These are phyloP conservation scores for Beris morrisii DNA, from an alignment of 2,888 invertebrate genomes.

Conservation along the genomic window DNA sequence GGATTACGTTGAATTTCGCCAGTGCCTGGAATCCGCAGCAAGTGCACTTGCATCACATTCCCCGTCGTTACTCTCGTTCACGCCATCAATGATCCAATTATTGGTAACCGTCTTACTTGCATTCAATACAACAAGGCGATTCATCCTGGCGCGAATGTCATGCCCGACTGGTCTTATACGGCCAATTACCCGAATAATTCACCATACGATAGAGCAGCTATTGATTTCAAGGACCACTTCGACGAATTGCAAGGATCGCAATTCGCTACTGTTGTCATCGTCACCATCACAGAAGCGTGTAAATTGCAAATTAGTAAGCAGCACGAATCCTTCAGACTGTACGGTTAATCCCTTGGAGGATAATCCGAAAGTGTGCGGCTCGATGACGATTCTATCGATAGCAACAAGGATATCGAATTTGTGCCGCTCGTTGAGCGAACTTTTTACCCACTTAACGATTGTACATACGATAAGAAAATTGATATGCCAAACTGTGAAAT, in stretches of 20 bases:
- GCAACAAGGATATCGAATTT: background rate
- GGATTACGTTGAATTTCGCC: conserved; percentile 75
- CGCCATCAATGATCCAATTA: conserved; percentile 25
- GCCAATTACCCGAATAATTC: conserved; percentile 19
- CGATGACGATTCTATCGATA: background rate
- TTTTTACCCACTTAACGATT: background rate
- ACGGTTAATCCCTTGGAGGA: background rate
- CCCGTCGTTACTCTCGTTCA: conserved; percentile 8
- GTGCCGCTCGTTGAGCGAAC: background rate
- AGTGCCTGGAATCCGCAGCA: conserved; percentile 79
- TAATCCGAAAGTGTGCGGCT: background rate
- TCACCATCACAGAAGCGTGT: conserved; percentile 9
- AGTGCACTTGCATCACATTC: conserved; percentile 70
- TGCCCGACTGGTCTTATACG: background rate
- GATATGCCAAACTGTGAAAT: conserved; percentile 32
- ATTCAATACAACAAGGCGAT: background rate
- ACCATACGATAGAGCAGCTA: background rate
- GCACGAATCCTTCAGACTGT: background rate
- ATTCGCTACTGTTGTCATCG: background rate
- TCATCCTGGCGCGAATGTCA: background rate
- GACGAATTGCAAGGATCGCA: background rate
- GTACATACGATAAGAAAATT: conserved; percentile 15
- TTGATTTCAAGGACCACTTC: conserved; percentile 8
- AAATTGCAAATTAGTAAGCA: conserved; percentile 18
- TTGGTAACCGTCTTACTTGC: conserved; percentile 17